Base-by-base conservation (phyloP, 2,797 vertebrate genomes). In the Paratrypauchen microcephalus region DNA sequence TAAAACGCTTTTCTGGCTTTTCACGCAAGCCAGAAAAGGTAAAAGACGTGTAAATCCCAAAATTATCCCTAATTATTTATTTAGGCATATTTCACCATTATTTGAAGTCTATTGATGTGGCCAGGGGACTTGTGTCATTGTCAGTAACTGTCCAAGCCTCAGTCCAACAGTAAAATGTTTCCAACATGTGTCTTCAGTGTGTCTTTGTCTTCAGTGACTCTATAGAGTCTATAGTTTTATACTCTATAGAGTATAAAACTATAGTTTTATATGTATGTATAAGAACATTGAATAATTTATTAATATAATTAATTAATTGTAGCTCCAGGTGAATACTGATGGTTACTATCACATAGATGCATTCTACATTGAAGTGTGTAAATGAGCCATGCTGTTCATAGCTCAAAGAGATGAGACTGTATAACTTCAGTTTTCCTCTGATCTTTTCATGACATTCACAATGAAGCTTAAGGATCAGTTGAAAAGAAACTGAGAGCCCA, bases 391-490 rank as follows among this genome's bases (percentile, higher is more conserved):
- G 24, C 15, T 28, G 55, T 28, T 15, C 1, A 57, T 15, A 28
- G 24, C 24, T 57, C 55, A 57, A 57, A 57, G 23, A 28, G 58
- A 60, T 60, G 15, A 48, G 48, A 66, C 48, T 66, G 19, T 47
- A 41, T 45, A 54, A 15, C 45, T 50, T 52, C 8, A 48, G 47
- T 48, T 15, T 50, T 66, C 58, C 59, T 69, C 58, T 66, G 68
- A 16, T 76, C 69, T 76, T 71, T 57, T 61, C 71, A 75, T 79
- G 79, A 83, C 63, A 79, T 65, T 21, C 69, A 78, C 79, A 76
- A 71, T 84, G 70, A 68, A 70, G 75, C 71, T 70, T 77, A 78
- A 84, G 71, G 71, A 65, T 32, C 3, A 66, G 66, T 73, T 71
- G 73, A 65, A 77, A 77, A 65, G 68, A 74, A 72, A 56, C 63